Base-by-base conservation (phyloP, 1,140 invertebrate genomes). In the Calephelis nemesis region DNA sequence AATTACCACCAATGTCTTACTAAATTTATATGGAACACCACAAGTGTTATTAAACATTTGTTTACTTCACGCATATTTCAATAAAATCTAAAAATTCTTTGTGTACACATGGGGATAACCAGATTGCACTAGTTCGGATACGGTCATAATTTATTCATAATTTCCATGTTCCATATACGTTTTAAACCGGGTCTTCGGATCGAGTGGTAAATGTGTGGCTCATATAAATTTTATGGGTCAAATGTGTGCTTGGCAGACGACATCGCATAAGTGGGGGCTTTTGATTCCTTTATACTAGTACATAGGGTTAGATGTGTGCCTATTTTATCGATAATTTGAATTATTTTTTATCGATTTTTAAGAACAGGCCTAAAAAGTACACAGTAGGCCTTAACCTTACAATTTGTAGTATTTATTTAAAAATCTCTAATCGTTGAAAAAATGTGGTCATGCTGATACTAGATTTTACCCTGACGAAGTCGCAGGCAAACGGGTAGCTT, bases 191-290 rank as follows among this genome's bases (percentile, higher is more conserved):
- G 50, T 52, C 54, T 58, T 58, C 12, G 54, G 54, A 58, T 58
- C 54, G 54, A 58, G 54, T 58, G 54, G 54, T 58, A 40, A 58
- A 58, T 58, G 54, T 54, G 52, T 58, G 54, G 54, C 30, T 58
- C 54, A 60, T 60, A 60, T 60, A 60, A 60, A 73, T 73, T 73
- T 73, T 70, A 73, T 73, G 69, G 71, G 71, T 70, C 71, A 73
- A 73, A 70, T 68, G 60, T 69, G 71, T 19, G 48, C 60, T 73
- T 73, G 71, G 71, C 71, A 73, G 68, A 73, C 71, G 71, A 67
- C 30, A 62, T 54, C 62, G 49, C 67, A 70, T 69, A 73, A 67
- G 68, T 64, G 68, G 67, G 54, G 30, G 54, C 54, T 58, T 45
- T 58, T 58, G 54, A 58, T 58, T 58, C 30, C 54, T 58, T 54